Conservation (phyloP, 2,113 vertebrate genomes). For the Epinephelus lanceolatus region DNA sequence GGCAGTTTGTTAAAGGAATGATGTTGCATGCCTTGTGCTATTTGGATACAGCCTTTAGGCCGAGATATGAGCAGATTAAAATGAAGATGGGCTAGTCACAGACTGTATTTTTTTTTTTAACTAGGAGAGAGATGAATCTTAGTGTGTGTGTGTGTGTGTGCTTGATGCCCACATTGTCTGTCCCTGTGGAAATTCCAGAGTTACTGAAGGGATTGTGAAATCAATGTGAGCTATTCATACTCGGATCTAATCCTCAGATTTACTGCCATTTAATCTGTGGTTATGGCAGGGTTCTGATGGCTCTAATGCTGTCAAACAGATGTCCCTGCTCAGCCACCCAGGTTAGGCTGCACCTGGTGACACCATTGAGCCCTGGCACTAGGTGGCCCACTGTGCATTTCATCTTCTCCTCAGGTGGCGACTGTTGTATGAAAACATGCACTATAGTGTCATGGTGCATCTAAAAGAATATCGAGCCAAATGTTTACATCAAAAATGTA, state of each 20-base stretch:
- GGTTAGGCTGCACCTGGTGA: slow-evolving; percentile 71
- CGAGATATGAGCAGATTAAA: slow-evolving; percentile 58
- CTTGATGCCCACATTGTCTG: slow-evolving; percentile 57
- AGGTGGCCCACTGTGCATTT: slow-evolving; percentile 31
- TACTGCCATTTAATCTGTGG: slow-evolving; percentile 84
- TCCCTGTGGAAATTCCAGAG: slow-evolving; percentile 66
- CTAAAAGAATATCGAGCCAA: slow-evolving; percentile 1
- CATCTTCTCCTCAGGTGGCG: slow-evolving; percentile 33
- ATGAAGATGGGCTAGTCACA: slow-evolving; percentile 52
- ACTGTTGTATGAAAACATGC: slow-evolving; percentile 31
- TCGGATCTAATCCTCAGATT: slow-evolving; percentile 83
- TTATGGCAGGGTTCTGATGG: slow-evolving; percentile 78
- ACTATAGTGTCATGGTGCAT: not conserved
- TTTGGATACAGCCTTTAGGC: slow-evolving; percentile 46
- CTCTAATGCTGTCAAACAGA: slow-evolving; percentile 81
- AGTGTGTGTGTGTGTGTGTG: not conserved
- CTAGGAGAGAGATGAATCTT: slow-evolving; percentile 5
- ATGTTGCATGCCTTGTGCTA: slow-evolving; percentile 32
- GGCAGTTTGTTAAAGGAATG: slow-evolving; percentile 43
- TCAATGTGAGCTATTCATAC: slow-evolving; percentile 81
- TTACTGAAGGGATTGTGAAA: slow-evolving; percentile 73
- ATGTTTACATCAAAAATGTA: slow-evolving; percentile 18
- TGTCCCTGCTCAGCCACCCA: slow-evolving; percentile 74
- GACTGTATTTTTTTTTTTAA: slow-evolving; percentile 20
- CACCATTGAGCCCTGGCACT: slow-evolving; percentile 46